These are phyloP conservation scores for Schizaphis graminum DNA, from an alignment of 2,888 invertebrate genomes.

Conservation along the genomic window DNA sequence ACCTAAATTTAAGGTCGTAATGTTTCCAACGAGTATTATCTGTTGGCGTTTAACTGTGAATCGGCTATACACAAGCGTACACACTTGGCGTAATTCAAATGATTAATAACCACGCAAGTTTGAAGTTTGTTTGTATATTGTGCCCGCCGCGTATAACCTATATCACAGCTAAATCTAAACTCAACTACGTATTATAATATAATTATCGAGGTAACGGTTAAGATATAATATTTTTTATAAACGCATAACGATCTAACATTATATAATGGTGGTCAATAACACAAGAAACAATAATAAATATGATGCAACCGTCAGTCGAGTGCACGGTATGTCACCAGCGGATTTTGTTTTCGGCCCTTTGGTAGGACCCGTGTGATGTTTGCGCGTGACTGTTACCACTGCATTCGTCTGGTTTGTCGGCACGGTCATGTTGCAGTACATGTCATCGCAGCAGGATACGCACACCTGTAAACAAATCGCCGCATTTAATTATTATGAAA, in stretches of 20 bases:
- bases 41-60: neutral
- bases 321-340: conserved; percentile 7
- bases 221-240: conserved; percentile 35
- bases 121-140: neutral
- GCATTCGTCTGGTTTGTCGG: conserved; percentile 76
- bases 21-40: neutral
- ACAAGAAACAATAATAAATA: conserved; percentile 33
- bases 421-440: conserved; percentile 77
- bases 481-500: neutral
- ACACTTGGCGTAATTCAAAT: neutral
- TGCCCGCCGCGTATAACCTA: neutral
- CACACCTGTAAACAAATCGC: conserved; percentile 74
- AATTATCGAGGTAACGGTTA: conserved; percentile 34
- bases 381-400: conserved; percentile 72
- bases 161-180: conserved; percentile 28
- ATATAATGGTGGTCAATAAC: neutral
- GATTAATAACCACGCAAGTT: neutral
- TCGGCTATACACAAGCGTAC: neutral
- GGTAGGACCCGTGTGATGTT: conserved; percentile 46
- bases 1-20: neutral
- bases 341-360: conserved; percentile 54
- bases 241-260: conserved; percentile 44
- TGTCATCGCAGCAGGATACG: conserved; percentile 77
- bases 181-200: conserved; percentile 15
- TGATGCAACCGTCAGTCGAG: neutral